These are phyloP conservation scores for Machimus atricapillus DNA, from an alignment of 2,888 invertebrate genomes.

Conservation along the genomic window DNA sequence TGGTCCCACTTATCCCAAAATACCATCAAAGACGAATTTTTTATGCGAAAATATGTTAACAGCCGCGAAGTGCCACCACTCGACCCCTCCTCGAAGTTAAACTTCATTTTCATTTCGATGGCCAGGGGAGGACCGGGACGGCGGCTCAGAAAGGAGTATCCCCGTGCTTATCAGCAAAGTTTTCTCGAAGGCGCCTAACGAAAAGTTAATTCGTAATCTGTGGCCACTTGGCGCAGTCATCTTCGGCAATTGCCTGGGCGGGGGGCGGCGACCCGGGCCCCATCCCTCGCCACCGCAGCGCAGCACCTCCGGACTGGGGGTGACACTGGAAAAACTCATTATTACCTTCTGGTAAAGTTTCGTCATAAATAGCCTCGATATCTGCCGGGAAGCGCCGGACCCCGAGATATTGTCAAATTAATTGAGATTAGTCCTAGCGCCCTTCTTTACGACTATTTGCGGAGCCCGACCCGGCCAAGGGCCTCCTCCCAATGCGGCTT, in stretches of 20 bases:
- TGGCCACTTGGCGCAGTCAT: slow-evolving; percentile 23
- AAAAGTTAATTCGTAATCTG: slow-evolving; percentile 39
- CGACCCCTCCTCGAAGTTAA: not conserved
- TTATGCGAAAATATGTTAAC: slow-evolving; percentile 36
- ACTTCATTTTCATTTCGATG: not conserved
- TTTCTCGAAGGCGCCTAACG: slow-evolving; percentile 26
- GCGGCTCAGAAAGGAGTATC: not conserved
- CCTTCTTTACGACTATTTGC: slow-evolving; percentile 37
- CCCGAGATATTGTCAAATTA: slow-evolving; percentile 39
- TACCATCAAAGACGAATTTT: not conserved
- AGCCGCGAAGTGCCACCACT: not conserved
- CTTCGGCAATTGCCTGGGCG: slow-evolving; percentile 5
- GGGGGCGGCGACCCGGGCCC: not conserved
- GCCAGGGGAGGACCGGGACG: not conserved
- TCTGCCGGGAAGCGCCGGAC: not conserved
- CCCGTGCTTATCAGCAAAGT: slow-evolving; percentile 26
- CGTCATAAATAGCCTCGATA: slow-evolving; percentile 37
- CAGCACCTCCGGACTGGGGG: not conserved
- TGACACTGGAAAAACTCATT: slow-evolving; percentile 35
- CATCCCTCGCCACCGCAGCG: not conserved
- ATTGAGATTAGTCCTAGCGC: slow-evolving; percentile 36
- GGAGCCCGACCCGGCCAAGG: not conserved
- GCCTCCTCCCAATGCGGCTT: not conserved
- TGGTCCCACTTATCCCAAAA: not conserved
- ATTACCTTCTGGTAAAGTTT: slow-evolving; percentile 37